These are phyloP conservation scores for Sarcophaga variegata DNA, from an alignment of 2,888 invertebrate species.

Conservation along the genomic window DNA sequence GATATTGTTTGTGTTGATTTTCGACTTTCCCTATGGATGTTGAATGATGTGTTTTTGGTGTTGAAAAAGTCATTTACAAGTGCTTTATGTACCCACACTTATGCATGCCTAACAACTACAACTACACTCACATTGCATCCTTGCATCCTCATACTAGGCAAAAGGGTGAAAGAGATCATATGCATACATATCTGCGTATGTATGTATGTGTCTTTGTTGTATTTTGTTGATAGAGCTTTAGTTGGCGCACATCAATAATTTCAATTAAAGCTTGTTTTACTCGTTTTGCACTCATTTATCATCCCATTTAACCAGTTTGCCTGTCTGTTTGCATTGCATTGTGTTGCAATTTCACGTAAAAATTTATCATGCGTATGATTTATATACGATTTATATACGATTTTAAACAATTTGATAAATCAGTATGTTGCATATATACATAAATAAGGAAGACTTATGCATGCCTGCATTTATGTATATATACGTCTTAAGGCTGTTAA, in stretches of 20 bases:
- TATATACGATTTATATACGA: background rate
- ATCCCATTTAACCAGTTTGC: background rate
- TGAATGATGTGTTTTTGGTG: slow-evolving; percentile 60
- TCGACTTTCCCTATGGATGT: slow-evolving; percentile 39
- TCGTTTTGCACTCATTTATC: background rate
- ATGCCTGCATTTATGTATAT: too few relatives aligned
- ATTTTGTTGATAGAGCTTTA: slow-evolving; percentile 30
- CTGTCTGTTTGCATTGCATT: background rate
- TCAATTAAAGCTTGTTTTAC: slow-evolving; percentile 44
- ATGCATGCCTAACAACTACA: background rate
- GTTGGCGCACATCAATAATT: slow-evolving; percentile 51
- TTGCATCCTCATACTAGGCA: too few relatives aligned
- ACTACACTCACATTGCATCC: too few relatives aligned
- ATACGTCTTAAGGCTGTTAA: too few relatives aligned
- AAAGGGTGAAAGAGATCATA: background rate
- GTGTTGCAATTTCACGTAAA: slow-evolving; percentile 3
- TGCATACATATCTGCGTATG: background rate
- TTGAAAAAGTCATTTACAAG: slow-evolving; percentile 67
- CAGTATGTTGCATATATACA: background rate
- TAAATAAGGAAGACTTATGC: too few relatives aligned
- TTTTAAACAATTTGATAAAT: slow-evolving; percentile 31
- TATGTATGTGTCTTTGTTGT: background rate
- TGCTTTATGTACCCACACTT: slow-evolving; percentile 47
- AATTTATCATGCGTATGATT: slow-evolving; percentile 37
- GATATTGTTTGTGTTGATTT: slow-evolving; percentile 45